A percentile compares a stretch with the other conserved stretches of the same genome.
These are phyloP conservation scores for Allobates femoralis DNA, from an alignment of 2,797 vertebrate species.

Conservation along the genomic window DNA sequence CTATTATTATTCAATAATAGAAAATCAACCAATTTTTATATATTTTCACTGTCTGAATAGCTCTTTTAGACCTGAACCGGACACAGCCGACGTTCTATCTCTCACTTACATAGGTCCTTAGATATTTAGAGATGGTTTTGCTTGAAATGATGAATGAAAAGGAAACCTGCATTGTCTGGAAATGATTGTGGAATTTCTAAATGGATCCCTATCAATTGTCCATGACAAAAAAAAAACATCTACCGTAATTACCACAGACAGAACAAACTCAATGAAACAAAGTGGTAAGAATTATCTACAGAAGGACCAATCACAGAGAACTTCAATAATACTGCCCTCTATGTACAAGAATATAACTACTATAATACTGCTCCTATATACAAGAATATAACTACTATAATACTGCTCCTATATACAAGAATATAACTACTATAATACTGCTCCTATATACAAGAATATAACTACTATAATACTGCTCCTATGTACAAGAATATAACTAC, in stretches of 20 bases:
- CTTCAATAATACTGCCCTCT: background rate
- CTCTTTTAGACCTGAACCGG: too few relatives aligned
- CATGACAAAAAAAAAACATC: background rate
- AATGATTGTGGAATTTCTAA: background rate
- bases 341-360: too few relatives aligned
- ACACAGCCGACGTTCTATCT: too few relatives aligned
- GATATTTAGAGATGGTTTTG: too few relatives aligned
- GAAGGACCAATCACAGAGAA: background rate
- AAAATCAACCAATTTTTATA: too few relatives aligned
- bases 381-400: background rate
- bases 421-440: background rate
- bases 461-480: constrained; percentile 4
- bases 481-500: constrained; percentile 9
- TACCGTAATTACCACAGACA: too few relatives aligned
- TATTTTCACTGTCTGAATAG: too few relatives aligned
- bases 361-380: background rate
- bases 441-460: constrained; percentile 3
- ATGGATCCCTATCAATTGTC: background rate
- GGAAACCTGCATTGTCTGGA: too few relatives aligned
- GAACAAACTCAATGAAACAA: too few relatives aligned
- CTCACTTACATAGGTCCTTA: too few relatives aligned
- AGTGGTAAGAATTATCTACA: background rate
- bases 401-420: background rate
- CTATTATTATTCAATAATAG: too few relatives aligned
- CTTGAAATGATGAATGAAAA: too few relatives aligned